Conservation (phyloP, 2,888 invertebrate species). For the Campaea margaritaria region DNA sequence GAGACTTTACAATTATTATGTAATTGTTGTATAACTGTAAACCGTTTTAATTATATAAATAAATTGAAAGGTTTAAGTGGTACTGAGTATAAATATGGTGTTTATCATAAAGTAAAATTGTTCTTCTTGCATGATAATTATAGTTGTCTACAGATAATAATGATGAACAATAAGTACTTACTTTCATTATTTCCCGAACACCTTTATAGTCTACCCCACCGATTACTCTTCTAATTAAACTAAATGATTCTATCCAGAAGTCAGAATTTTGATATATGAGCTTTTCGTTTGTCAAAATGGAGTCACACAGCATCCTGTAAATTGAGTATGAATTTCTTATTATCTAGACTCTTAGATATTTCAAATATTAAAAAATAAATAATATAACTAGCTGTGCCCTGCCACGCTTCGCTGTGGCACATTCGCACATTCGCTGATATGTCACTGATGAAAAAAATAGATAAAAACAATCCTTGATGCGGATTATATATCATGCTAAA, state of each 20-base stretch:
- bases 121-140: neutral
- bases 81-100: neutral
- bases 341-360: no score
- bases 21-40: no score
- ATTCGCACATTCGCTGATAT: no score
- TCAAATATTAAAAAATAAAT: neutral
- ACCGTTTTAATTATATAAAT: no score
- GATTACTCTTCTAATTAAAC: constrained; percentile 92
- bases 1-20: no score
- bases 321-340: constrained; percentile 13
- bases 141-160: neutral
- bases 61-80: neutral
- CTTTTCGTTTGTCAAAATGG: constrained; percentile 92
- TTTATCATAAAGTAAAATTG: no score
- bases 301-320: constrained; percentile 93
- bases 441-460: no score
- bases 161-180: constrained; percentile 65
- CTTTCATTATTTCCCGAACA: constrained; percentile 96
- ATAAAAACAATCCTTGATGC: no score
- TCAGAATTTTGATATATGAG: constrained; percentile 92
- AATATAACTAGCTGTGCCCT: no score
- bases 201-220: constrained; percentile 98
- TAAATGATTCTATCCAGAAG: constrained; percentile 96
- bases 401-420: no score
- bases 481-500: no score